Percentiles rank a stretch among this genome's conserved stretches.
Evolutionary conservation across 2,888 invertebrate species (phyloP).

Genomic region (Theristus sp.): DNA sequence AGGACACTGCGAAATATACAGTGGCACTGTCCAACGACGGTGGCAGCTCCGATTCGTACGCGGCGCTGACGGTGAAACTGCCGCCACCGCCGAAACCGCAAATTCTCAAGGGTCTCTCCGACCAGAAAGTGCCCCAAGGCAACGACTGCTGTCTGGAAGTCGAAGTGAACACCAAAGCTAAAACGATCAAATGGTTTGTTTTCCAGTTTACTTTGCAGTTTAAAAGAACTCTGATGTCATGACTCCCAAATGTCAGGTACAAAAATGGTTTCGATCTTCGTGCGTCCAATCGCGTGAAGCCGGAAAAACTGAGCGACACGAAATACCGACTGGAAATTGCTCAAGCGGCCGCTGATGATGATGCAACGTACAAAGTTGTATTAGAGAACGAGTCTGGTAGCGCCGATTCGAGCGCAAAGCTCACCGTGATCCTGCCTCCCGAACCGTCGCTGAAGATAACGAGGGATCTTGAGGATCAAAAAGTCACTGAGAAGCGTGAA

Average conservation of each 20-base stretch:
- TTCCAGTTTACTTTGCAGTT: neutral
- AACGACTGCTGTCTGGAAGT: constrained; percentile 8
- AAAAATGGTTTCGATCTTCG: constrained; percentile 29
- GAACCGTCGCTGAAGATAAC: constrained; percentile 22
- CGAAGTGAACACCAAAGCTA: constrained; percentile 58
- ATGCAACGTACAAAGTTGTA: constrained; percentile 19
- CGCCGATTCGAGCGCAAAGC: neutral
- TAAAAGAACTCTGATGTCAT: too few species aligned
- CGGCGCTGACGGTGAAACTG: constrained; percentile 16
- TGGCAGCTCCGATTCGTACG: constrained; percentile 22
- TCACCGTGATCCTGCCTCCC: constrained; percentile 1
- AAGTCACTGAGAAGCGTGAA: constrained; percentile 30
- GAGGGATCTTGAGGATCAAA: constrained; percentile 27
- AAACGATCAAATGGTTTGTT: constrained; percentile 46
- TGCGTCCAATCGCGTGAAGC: constrained; percentile 21
- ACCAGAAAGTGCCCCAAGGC: neutral
- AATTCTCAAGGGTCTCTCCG: neutral
- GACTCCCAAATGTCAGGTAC: constrained; percentile 26
- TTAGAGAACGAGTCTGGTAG: constrained; percentile 3
- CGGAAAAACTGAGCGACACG: constrained; percentile 16
- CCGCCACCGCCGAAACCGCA: neutral
- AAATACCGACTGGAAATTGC: constrained; percentile 16
- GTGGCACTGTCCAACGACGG: constrained; percentile 26
- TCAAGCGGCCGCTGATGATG: constrained; percentile 16
- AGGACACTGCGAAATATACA: constrained; percentile 14